phyloP scores from a whole-genome alignment of 1,140 invertebrate species.

The Conus ventricosus region DNA sequence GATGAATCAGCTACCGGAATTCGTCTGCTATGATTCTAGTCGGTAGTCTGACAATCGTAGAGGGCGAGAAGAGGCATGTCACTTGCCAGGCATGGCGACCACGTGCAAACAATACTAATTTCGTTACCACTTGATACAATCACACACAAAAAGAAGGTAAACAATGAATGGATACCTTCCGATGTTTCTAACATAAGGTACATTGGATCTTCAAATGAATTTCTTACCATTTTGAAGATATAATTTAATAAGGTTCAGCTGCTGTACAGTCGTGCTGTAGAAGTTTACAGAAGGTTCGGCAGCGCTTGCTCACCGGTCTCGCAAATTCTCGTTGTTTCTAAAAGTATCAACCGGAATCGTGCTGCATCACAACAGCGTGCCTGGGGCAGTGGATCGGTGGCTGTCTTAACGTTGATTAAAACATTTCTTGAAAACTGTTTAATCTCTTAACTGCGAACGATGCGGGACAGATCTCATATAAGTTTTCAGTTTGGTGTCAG shows the following conservation, averaged over 20 bases:
- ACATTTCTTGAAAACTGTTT: background rate
- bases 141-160: background rate
- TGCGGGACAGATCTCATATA: background rate
- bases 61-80: background rate
- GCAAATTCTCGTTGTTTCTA: background rate
- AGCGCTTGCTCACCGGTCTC: background rate
- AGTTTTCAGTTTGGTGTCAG: background rate
- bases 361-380: background rate
- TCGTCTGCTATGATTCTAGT: too few species aligned
- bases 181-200: background rate
- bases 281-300: constrained; percentile 1
- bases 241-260: background rate
- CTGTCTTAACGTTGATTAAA: constrained; percentile 30
- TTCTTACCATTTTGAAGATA: background rate
- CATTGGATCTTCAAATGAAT: background rate
- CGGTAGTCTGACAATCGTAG: background rate
- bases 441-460: too few species aligned
- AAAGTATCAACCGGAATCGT: background rate
- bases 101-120: background rate
- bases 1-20: too few species aligned
- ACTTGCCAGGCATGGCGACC: constrained; percentile 1
- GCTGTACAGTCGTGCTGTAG: background rate
- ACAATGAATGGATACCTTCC: background rate
- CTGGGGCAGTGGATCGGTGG: background rate
- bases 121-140: background rate